These are phyloP conservation scores for Cisticola juncidis DNA, from an alignment of 2,113 vertebrate species.

Conservation along the genomic window DNA sequence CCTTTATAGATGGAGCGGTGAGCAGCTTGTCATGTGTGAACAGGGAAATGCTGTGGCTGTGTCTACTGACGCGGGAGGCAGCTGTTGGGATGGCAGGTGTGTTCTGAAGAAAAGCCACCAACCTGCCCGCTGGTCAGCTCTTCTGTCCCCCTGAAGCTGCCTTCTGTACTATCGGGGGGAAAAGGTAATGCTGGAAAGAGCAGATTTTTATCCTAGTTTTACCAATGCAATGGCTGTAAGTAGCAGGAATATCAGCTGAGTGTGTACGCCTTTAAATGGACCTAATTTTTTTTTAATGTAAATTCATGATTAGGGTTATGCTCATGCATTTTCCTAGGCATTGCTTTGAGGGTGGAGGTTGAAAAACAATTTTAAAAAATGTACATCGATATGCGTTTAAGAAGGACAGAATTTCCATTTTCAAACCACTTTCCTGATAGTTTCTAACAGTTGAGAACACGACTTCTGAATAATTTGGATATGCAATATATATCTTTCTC, in stretches of 20 bases:
- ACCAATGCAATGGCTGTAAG: rapidly evolving
- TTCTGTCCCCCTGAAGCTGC: background rate
- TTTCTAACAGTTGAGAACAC: background rate
- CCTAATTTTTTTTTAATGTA: background rate
- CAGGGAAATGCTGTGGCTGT: rapidly evolving
- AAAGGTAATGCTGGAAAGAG: background rate
- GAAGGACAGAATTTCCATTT: background rate
- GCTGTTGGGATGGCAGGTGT: background rate
- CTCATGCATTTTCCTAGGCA: background rate
- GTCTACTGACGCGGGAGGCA: no score
- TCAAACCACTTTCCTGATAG: background rate
- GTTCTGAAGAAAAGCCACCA: background rate
- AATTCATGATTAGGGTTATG: background rate
- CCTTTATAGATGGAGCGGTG: rapidly evolving
- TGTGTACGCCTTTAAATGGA: background rate
- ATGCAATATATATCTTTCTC: background rate
- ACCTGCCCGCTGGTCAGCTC: no score
- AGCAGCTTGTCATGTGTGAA: rapidly evolving
- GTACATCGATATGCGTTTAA: background rate
- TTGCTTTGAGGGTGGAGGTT: background rate
- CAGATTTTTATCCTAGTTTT: background rate
- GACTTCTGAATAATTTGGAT: background rate
- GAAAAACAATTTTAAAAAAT: background rate
- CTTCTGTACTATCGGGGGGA: rapidly evolving
- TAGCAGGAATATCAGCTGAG: background rate